Conservation (phyloP, 2,113 vertebrate species). For the Leucopsar rothschildi region DNA sequence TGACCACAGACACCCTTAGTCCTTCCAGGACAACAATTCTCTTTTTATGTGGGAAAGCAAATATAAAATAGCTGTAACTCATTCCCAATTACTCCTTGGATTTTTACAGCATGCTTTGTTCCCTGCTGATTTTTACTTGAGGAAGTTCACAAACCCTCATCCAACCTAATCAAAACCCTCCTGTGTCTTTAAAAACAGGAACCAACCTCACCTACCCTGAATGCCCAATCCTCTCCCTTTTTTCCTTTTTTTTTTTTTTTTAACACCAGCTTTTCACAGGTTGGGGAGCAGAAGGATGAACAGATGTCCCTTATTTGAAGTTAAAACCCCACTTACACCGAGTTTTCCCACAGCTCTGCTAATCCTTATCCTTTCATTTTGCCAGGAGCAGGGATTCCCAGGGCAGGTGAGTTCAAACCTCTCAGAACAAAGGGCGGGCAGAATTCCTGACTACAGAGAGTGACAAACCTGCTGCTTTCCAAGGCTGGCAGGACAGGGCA, state of each 20-base stretch:
- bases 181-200: background rate
- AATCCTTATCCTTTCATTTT: background rate
- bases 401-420: background rate
- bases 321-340: background rate
- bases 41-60: background rate
- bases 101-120: background rate
- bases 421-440: background rate
- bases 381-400: background rate
- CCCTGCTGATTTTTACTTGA: background rate
- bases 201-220: background rate
- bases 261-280: background rate
- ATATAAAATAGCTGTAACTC: background rate
- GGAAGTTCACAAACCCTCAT: background rate
- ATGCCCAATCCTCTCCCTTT: background rate
- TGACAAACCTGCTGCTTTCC: background rate
- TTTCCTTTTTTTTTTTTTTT: background rate
- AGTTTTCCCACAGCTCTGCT: background rate
- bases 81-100: background rate
- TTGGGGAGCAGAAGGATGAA: background rate
- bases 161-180: background rate
- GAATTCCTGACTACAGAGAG: fast-evolving
- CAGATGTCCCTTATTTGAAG: background rate
- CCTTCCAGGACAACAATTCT: background rate
- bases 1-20: background rate
- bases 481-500: background rate